Base-by-base conservation (phyloP, 2,888 invertebrate species). In the Nephrotoma appendiculata region DNA sequence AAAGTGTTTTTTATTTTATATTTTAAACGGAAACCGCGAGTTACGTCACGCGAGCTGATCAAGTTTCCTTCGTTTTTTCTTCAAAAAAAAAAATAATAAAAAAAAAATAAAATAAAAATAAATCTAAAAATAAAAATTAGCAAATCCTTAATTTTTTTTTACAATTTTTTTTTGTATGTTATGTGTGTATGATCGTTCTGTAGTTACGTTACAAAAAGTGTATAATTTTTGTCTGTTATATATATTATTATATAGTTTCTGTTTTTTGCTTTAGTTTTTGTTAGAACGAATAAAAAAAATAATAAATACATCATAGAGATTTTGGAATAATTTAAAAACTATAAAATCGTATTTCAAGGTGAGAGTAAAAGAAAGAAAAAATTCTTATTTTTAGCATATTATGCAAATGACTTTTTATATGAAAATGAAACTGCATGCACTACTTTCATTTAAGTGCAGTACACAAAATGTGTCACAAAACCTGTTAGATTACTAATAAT, bases 1-100 rank as follows among this genome's bases (percentile, higher is more conserved):
- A 71, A 71, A 71, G 71, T 71, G 71, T 71, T 84, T 86, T 71
- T 31, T 43, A 44, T 85, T 85, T 85, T 86, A 48, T 85, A 15
- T 83, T 45, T 71, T 57, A 52, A 87, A 83, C 87, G 87, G 87
- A 87, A 87, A 86, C 84, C 87, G 87, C 83, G 83, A 19, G 31
- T 87, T 87, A 87, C 87, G 87, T 87, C 87, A 87, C 87, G 86
- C 42, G 86, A 86, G 86, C 87, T 87, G 87, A 87, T 87, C 87
- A 87, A 87, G 87, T 87, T 87, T 87, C 87, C 87, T 86, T 87
- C 83, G 87, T 45, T 41, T 45, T 52, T 71, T 71, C 31, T 31
- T 71, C 3, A 71, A 31, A 9, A 71, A 71, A 71, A 31, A 15
- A 52, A 15, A 52, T n/a, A n/a, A n/a, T n/a, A 52, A 52, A 52